Conservation (phyloP, 1,140 invertebrate species). For the Trachymyrmex septentrionalis region DNA sequence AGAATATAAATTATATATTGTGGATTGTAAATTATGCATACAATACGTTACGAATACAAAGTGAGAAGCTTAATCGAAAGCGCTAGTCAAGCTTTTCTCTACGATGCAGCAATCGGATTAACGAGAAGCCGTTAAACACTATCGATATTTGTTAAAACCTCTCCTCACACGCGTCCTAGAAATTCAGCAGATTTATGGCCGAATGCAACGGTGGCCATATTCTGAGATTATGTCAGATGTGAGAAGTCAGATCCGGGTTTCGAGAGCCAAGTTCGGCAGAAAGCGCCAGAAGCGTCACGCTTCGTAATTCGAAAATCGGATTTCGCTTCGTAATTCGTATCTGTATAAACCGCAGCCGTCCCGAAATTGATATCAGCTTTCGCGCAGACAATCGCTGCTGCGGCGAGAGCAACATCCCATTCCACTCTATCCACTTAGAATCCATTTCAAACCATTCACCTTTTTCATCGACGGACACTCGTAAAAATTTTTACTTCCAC, state of each 20-base stretch:
- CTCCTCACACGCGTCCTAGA: conserved; percentile 27
- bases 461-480: background rate
- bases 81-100: background rate
- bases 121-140: conserved; percentile 26
- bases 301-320: conserved; percentile 52
- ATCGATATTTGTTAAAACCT: conserved; percentile 67
- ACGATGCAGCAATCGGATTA: conserved; percentile 7
- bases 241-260: conserved; percentile 28
- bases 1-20: no score
- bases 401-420: background rate
- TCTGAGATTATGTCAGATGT: conserved; percentile 50
- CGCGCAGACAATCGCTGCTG: conserved; percentile 32
- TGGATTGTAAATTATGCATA: background rate
- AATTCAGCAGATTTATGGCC: conserved; percentile 65
- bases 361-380: conserved; percentile 56
- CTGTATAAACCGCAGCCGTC: background rate
- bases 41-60: background rate
- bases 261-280: conserved; percentile 3
- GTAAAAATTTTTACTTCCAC: conserved; percentile 25
- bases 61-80: conserved; percentile 8
- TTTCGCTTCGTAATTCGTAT: conserved; percentile 13
- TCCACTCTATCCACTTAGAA: background rate
- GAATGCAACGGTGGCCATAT: conserved; percentile 16
- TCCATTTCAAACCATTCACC: background rate
- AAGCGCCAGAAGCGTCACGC: conserved; percentile 17